Percentiles rank a stretch among this genome's conserved stretches.
Conservation (phyloP, 2,113 vertebrate species). For the Haemorhous mexicanus region DNA sequence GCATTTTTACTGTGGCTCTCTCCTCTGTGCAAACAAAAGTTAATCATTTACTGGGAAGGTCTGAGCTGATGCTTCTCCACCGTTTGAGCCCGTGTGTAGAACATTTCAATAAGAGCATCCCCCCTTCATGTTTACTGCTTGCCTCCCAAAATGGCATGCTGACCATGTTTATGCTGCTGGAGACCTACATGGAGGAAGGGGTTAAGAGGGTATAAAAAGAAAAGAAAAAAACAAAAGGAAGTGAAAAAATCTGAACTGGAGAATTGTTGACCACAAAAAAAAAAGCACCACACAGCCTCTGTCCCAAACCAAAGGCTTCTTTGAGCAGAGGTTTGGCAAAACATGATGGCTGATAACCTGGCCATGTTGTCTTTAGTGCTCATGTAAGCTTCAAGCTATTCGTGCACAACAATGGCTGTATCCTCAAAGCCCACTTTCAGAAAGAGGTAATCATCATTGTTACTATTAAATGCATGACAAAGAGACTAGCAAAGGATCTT, state of each 20-base stretch:
- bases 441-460: not conserved
- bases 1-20: not conserved
- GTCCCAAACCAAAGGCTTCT: not conserved
- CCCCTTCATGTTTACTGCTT: not conserved
- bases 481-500: not conserved
- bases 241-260: not conserved
- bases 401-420: not conserved
- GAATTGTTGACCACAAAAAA: not conserved
- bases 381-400: not conserved
- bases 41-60: constrained; percentile 15
- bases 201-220: not conserved
- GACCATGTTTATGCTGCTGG: not conserved
- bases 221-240: not conserved
- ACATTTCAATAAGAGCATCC: not conserved
- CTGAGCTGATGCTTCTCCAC: not conserved
- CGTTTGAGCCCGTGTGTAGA: not conserved
- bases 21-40: constrained; percentile 28
- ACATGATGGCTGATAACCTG: not conserved
- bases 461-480: not conserved
- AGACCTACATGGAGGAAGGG: not conserved
- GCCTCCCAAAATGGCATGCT: not conserved
- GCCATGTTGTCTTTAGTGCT: not conserved
- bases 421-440: not conserved
- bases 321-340: not conserved
- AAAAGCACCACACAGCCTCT: not conserved